Percentiles rank a stretch among this genome's conserved stretches.
Evolutionary conservation across 2,888 invertebrate genomes (phyloP).

Genomic region (Cantharis flavilabris): DNA sequence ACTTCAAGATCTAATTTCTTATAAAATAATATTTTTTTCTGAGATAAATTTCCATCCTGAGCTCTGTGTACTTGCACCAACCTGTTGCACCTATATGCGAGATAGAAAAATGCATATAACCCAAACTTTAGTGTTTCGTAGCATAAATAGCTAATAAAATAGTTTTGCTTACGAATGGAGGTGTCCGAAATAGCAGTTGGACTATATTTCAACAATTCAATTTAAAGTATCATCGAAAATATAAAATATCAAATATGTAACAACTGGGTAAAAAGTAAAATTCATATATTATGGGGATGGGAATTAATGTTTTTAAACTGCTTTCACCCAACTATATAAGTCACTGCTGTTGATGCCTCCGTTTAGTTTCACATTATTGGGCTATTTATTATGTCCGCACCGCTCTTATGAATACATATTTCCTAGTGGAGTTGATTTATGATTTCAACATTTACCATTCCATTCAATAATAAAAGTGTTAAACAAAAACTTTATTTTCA

Average conservation of each 20-base stretch:
- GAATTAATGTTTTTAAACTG: neutral
- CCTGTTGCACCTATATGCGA: neutral
- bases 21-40: no score
- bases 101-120: neutral
- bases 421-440: slow-evolving; percentile 18
- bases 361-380: slow-evolving; percentile 34
- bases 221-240: neutral
- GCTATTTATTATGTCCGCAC: slow-evolving; percentile 36
- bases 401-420: slow-evolving; percentile 33
- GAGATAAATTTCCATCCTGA: no score
- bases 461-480: slow-evolving; percentile 5
- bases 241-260: neutral
- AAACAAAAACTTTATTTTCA: neutral
- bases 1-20: no score
- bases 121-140: no score
- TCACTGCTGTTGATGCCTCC: slow-evolving; percentile 31
- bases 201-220: neutral
- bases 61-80: no score
- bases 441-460: slow-evolving; percentile 13
- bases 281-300: neutral
- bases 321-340: slow-evolving; percentile 18
- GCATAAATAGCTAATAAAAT: no score
- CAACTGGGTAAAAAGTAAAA: neutral
- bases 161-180: neutral
- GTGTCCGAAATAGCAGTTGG: neutral